phyloP scores from a whole-genome alignment of 1,140 invertebrate genomes.

The Trachymyrmex cornetzi region DNA sequence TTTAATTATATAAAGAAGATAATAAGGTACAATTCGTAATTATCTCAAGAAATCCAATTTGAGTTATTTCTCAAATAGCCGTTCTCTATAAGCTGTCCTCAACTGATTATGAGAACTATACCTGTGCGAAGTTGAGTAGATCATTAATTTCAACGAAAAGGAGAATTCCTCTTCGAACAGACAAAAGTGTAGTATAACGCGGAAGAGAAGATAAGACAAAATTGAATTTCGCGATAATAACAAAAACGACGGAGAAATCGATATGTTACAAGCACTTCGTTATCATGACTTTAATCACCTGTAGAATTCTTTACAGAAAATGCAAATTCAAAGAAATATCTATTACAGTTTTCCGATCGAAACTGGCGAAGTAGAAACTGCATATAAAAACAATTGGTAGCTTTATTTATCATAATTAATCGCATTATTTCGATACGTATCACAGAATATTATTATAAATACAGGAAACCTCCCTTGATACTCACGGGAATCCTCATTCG shows the following conservation, averaged over 20 bases:
- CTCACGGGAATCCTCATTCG: not conserved
- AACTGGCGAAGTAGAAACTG: not conserved
- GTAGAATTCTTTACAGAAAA: not conserved
- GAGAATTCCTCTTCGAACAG: not conserved
- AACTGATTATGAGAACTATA: slow-evolving; percentile 53
- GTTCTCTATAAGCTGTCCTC: slow-evolving; percentile 35
- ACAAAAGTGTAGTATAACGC: not conserved
- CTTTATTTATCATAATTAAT: slow-evolving; percentile 29
- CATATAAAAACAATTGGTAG: not conserved
- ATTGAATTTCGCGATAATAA: slow-evolving; percentile 9
- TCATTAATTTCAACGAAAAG: slow-evolving; percentile 59
- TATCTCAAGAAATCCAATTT: slow-evolving; percentile 47
- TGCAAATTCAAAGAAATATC: not conserved
- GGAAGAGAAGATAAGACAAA: not conserved
- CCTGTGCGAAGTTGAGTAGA: slow-evolving; percentile 32
- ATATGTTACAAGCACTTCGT: not conserved
- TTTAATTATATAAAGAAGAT: slow-evolving; percentile 38
- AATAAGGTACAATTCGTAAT: slow-evolving; percentile 18
- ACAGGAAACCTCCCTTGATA: not conserved
- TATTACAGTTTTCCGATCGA: not conserved
- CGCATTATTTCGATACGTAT: not conserved
- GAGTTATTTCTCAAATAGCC: slow-evolving; percentile 51
- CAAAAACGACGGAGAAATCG: not conserved
- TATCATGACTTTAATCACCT: not conserved
- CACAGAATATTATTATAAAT: slow-evolving; percentile 7